Percentiles rank a stretch among this genome's conserved stretches.
phyloP scores from a whole-genome alignment of 92 coral and sea anemone genomes.

The Palythoa heliodiscus region DNA sequence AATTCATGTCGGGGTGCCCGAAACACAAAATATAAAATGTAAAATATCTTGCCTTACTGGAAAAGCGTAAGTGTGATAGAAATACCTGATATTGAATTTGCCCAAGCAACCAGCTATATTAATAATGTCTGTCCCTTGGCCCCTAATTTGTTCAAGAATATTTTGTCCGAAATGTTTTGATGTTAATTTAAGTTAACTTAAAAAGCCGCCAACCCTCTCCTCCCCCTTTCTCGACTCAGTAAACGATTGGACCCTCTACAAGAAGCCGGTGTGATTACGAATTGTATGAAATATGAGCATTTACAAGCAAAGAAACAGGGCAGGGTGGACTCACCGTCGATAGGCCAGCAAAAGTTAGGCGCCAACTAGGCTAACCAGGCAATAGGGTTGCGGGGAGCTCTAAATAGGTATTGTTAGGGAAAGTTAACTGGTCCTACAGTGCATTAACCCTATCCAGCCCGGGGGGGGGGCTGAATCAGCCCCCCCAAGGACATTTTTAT shows the following conservation, averaged over 20 bases:
- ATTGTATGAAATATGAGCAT: conserved; percentile 4
- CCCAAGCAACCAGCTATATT: conserved; percentile 18
- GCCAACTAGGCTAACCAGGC: no score
- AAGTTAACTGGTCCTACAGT: no score
- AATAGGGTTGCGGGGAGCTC: no score
- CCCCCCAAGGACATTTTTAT: no score
- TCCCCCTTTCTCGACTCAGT: neutral
- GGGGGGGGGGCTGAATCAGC: no score
- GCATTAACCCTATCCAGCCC: no score
- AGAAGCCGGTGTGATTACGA: neutral
- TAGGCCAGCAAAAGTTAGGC: conserved; percentile 60
- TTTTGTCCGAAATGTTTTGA: conserved; percentile 11
- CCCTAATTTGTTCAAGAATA: conserved; percentile 3
- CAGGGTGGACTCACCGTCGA: conserved; percentile 46
- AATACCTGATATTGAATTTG: conserved; percentile 5
- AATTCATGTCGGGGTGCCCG: conserved; percentile 4
- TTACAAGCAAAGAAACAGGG: conserved; percentile 6
- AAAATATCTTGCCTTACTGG: conserved; percentile 3
- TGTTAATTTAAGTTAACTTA: conserved; percentile 3
- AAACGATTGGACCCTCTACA: neutral
- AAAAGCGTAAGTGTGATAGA: neutral
- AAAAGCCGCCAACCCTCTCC: neutral
- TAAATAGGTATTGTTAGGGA: no score
- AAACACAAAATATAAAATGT: neutral
- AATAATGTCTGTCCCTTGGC: neutral